Evolutionary conservation across 2,888 invertebrate species (phyloP).

Genomic region (Drosophila rellima): DNA sequence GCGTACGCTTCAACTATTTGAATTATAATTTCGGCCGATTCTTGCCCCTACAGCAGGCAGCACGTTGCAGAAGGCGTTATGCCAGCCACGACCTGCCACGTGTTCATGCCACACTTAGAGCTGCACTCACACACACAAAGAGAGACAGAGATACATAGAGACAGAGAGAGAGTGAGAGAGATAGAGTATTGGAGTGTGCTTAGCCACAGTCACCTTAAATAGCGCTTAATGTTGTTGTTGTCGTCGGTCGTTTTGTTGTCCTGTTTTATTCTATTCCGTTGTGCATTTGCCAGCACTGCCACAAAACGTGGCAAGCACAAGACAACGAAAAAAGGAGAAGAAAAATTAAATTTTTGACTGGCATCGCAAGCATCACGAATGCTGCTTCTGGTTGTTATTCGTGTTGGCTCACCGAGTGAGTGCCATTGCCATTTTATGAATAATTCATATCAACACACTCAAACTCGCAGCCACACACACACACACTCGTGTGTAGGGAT

Average conservation of each 20-base stretch:
- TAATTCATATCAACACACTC: slow-evolving; percentile 69
- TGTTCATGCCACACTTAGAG: slow-evolving; percentile 14
- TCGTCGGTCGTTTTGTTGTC: slow-evolving; percentile 17
- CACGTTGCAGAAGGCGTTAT: slow-evolving; percentile 16
- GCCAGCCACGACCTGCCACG: slow-evolving; percentile 33
- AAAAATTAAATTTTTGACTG: slow-evolving; percentile 47
- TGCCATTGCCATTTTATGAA: slow-evolving; percentile 80
- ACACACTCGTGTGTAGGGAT: slow-evolving; percentile 10
- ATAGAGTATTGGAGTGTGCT: slow-evolving; percentile 39
- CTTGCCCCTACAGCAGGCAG: background rate
- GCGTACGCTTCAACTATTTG: slow-evolving; percentile 2
- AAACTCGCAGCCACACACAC: slow-evolving; percentile 6
- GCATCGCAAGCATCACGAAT: slow-evolving; percentile 56
- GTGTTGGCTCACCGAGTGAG: slow-evolving; percentile 55
- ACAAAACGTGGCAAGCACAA: slow-evolving; percentile 17
- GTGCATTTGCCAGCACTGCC: slow-evolving; percentile 22
- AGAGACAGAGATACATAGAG: background rate
- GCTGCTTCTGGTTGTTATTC: slow-evolving; percentile 46
- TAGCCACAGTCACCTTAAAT: slow-evolving; percentile 38
- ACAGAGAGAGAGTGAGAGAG: slow-evolving; percentile 7
- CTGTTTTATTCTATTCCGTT: slow-evolving; percentile 19
- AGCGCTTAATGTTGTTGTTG: slow-evolving; percentile 25
- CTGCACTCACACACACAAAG: background rate
- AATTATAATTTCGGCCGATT: slow-evolving; percentile 26
- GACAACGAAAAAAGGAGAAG: slow-evolving; percentile 4